Evolutionary conservation across 2,888 invertebrate genomes (phyloP).

Genomic region (Spatulosminthurus flaviceps): DNA sequence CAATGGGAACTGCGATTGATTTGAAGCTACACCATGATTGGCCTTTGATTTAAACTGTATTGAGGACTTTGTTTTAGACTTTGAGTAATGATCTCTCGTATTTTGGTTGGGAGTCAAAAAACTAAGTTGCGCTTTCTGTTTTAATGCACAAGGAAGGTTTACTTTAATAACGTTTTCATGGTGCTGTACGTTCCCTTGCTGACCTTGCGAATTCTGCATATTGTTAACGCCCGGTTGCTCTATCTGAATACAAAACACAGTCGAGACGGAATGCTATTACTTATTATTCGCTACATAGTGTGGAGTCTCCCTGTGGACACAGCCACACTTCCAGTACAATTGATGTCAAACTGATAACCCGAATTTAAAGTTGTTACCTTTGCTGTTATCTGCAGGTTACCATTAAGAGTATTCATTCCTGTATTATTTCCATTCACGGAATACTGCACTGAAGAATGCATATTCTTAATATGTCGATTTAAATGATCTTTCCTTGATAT

Average conservation of each 20-base stretch:
- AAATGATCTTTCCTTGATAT: slow-evolving; percentile 59
- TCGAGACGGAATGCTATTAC: too few species aligned
- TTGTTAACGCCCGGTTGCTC: background rate
- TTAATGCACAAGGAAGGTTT: slow-evolving; percentile 43
- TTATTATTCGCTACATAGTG: too few species aligned
- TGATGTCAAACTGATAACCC: too few species aligned
- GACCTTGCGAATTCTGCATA: background rate
- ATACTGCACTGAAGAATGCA: slow-evolving; percentile 53
- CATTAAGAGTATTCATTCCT: background rate
- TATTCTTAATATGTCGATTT: slow-evolving; percentile 58
- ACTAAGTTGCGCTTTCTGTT: slow-evolving; percentile 56
- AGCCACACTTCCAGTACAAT: too few species aligned
- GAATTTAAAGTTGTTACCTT: background rate
- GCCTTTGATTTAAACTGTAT: slow-evolving; percentile 13
- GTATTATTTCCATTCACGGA: slow-evolving; percentile 34
- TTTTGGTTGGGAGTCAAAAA: slow-evolving; percentile 51
- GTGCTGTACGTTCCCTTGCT: background rate
- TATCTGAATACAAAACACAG: slow-evolving; percentile 19
- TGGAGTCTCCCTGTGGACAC: too few species aligned
- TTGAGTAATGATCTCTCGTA: background rate
- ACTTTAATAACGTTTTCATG: slow-evolving; percentile 44
- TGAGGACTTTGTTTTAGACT: slow-evolving; percentile 18
- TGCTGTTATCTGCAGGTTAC: background rate
- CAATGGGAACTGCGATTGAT: slow-evolving; percentile 1
- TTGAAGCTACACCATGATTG: background rate